A percentile compares a stretch with the other conserved stretches of the same genome.
These are phyloP conservation scores for Anguilla anguilla DNA, from an alignment of 2,797 vertebrate species.

Conservation along the genomic window DNA sequence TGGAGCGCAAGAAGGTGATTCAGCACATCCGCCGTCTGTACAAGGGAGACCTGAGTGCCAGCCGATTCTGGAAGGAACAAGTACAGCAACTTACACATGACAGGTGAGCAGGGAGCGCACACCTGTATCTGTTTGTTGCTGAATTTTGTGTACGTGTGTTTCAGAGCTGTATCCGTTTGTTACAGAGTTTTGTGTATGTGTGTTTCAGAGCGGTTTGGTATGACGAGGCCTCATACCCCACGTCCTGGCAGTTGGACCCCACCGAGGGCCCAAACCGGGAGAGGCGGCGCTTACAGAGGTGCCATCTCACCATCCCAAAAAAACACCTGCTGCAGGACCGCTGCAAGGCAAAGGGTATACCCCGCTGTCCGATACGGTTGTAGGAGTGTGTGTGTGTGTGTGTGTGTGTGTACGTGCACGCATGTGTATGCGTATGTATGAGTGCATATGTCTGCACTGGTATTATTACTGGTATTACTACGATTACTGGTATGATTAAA, in stretches of 20 bases:
- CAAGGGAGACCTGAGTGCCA: slow-evolving; percentile 91
- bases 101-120: slow-evolving; percentile 71
- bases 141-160: slow-evolving; percentile 26
- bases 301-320: slow-evolving; percentile 96
- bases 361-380: not conserved
- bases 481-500: not conserved
- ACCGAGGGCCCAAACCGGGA: slow-evolving; percentile 96
- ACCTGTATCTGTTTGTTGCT: not conserved
- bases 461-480: too few relatives aligned
- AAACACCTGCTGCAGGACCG: slow-evolving; percentile 95
- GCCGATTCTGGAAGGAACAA: slow-evolving; percentile 95
- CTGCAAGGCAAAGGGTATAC: slow-evolving; percentile 86
- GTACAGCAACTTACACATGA: slow-evolving; percentile 95
- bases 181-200: slow-evolving; percentile 33
- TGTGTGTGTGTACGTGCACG: not conserved
- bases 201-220: slow-evolving; percentile 90
- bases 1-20: slow-evolving; percentile 97
- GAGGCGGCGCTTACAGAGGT: slow-evolving; percentile 90
- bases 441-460: not conserved
- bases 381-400: not conserved
- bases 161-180: not conserved
- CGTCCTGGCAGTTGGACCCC: slow-evolving; percentile 96
- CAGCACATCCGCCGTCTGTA: slow-evolving; percentile 95
- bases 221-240: slow-evolving; percentile 88
- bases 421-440: not conserved